Base-by-base conservation (phyloP, 2,113 vertebrate genomes). In the Anser brachyrhynchus region DNA sequence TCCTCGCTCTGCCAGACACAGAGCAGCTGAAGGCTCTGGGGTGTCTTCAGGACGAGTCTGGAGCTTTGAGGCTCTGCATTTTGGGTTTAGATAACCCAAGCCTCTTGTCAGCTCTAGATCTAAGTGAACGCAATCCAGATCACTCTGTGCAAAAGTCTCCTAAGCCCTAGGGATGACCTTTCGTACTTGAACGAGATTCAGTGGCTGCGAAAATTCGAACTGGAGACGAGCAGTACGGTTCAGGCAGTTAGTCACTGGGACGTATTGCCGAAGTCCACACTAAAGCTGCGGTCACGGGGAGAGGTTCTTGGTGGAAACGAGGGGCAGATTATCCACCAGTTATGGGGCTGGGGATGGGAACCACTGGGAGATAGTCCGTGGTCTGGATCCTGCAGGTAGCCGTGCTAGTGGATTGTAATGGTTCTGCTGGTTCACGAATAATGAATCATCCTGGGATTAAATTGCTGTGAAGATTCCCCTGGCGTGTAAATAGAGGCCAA, bases 401-500 rank as follows among this genome's bases (percentile, higher is more conserved):
- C 52, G 59, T 46, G 54, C 73, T 55, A 4, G 58, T 49, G 39
- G 52, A 39, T 84, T 26, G 4, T 59, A 28, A 39, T 3, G 3
- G 28, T 64, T 41, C 64, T 83, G 73, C 43, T 44, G 67, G 22
- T 37, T 37, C 29, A 31, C 39, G 76, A 76, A 70, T 88, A 90
- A 67, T 51, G 67, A 91, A 92, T 86, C 65, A 80, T 26, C 65
- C 61, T 21, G 61, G 18, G 59, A 71, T 88, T 80, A 76, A 90
- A 90, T 5, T 11, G 67, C 72, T 64, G 69, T 67, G 87, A 83
- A 74, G 80, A 58, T 37, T 80, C 54, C 84, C 5, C 0, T 66
- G 74, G 46, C 81, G 69, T 43, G 72, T 52, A 94, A 94, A 77
- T 22, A 93, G 69, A 86, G 65, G 33, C 86, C 71, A 82, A 62